Conservation (phyloP, 2,888 invertebrate genomes). For the Sesia bembeciformis region DNA sequence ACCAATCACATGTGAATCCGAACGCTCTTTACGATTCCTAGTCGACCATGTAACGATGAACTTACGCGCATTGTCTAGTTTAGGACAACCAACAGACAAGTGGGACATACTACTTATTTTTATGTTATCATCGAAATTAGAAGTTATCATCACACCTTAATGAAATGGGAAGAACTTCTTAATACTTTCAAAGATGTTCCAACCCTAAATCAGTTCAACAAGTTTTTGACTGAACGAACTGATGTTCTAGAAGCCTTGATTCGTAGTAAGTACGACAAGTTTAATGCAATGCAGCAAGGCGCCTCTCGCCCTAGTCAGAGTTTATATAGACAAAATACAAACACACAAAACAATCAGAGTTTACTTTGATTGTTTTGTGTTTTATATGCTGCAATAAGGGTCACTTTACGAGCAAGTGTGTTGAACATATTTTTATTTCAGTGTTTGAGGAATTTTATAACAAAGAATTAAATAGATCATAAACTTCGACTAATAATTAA, state of each 20-base stretch:
- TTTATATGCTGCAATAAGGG: too few relatives aligned
- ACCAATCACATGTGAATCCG: conserved; percentile 8
- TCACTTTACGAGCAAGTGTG: too few relatives aligned
- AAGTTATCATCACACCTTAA: conserved; percentile 8
- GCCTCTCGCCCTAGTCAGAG: too few relatives aligned
- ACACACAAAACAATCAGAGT: too few relatives aligned
- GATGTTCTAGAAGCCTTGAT: conserved; percentile 4
- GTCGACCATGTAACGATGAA: conserved; percentile 14
- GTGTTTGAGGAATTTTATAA: too few relatives aligned
- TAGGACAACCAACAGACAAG: conserved; percentile 12
- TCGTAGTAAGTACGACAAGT: not conserved
- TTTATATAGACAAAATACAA: too few relatives aligned
- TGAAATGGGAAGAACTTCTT: conserved; percentile 6
- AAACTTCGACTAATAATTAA: too few relatives aligned
- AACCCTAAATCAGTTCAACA: conserved; percentile 2
- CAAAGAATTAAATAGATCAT: too few relatives aligned
- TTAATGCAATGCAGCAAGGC: too few relatives aligned
- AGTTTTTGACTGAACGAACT: conserved; percentile 3
- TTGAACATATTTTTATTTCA: too few relatives aligned
- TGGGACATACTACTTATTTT: conserved; percentile 10
- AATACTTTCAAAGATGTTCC: conserved; percentile 2
- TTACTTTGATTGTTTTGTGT: too few relatives aligned
- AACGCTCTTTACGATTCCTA: conserved; percentile 9
- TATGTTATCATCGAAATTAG: conserved; percentile 11
- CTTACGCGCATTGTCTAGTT: conserved; percentile 11